Percentiles rank a stretch among this genome's conserved stretches.
phyloP scores from a whole-genome alignment of 2,113 vertebrate genomes.

The Hippocampus comes region DNA sequence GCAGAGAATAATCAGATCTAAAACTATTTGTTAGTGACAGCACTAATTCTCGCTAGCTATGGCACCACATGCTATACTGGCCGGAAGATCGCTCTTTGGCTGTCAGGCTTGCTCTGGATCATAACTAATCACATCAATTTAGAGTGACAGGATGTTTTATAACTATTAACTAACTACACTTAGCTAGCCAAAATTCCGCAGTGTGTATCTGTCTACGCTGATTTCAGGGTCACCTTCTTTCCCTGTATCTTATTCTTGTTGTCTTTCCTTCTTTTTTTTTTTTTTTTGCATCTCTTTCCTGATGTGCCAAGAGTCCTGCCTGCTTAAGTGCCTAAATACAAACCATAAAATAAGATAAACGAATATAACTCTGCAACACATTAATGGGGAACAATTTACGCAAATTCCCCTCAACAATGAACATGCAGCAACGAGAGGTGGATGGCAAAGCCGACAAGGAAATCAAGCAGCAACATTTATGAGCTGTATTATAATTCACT shows the following conservation, averaged over 20 bases:
- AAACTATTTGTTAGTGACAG: too few species aligned
- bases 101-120: too few species aligned
- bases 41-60: too few species aligned
- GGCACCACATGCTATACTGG: too few species aligned
- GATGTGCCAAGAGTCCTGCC: conserved; percentile 6
- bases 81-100: too few species aligned
- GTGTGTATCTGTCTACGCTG: not conserved
- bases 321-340: conserved; percentile 26
- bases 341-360: conserved; percentile 40
- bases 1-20: too few species aligned
- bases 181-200: too few species aligned
- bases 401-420: conserved; percentile 25
- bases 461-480: conserved; percentile 42
- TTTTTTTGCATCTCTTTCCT: not conserved
- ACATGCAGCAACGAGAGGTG: conserved; percentile 13
- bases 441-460: conserved; percentile 30
- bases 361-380: conserved; percentile 31
- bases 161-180: too few species aligned
- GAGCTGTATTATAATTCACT: conserved; percentile 43
- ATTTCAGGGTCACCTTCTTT: not conserved
- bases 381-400: conserved; percentile 16
- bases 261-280: not conserved
- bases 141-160: not conserved
- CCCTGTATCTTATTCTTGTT: not conserved
- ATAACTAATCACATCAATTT: not conserved